These are phyloP conservation scores for Cynaeus angustus DNA, from an alignment of 2,888 invertebrate species.

Conservation along the genomic window DNA sequence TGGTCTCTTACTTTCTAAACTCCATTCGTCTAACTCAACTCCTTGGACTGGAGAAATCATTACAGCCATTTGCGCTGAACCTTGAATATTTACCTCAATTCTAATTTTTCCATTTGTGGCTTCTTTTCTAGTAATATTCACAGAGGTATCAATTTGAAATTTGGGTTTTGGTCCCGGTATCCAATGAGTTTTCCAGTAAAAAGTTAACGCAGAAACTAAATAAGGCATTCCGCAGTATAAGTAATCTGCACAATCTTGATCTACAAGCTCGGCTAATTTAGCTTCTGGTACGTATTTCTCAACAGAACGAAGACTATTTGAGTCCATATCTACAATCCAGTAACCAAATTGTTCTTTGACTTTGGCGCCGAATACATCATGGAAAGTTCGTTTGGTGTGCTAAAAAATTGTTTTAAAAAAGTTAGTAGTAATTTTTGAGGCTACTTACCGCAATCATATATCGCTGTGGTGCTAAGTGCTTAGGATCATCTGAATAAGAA, in stretches of 20 bases:
- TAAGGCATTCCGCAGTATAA: slow-evolving; percentile 88
- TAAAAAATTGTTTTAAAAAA: slow-evolving; percentile 61
- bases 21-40: slow-evolving; percentile 75
- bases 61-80: slow-evolving; percentile 80
- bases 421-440: too few species aligned
- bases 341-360: slow-evolving; percentile 75
- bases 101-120: slow-evolving; percentile 68
- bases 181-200: slow-evolving; percentile 80
- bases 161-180: slow-evolving; percentile 74
- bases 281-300: slow-evolving; percentile 75
- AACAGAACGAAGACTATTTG: slow-evolving; percentile 79
- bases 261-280: slow-evolving; percentile 69
- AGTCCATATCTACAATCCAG: slow-evolving; percentile 85
- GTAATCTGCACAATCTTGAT: slow-evolving; percentile 76
- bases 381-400: slow-evolving; percentile 79
- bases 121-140: slow-evolving; percentile 71
- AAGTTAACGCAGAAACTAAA: slow-evolving; percentile 82
- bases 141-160: slow-evolving; percentile 72
- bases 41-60: slow-evolving; percentile 77
- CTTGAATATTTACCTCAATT: slow-evolving; percentile 73
- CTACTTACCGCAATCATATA: slow-evolving; percentile 82
- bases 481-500: slow-evolving; percentile 80
- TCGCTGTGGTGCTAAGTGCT: slow-evolving; percentile 81
- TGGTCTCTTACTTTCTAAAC: slow-evolving; percentile 74
- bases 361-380: slow-evolving; percentile 72